Base-by-base conservation (phyloP, 2,888 invertebrate genomes). In the Rotaria macrura region DNA sequence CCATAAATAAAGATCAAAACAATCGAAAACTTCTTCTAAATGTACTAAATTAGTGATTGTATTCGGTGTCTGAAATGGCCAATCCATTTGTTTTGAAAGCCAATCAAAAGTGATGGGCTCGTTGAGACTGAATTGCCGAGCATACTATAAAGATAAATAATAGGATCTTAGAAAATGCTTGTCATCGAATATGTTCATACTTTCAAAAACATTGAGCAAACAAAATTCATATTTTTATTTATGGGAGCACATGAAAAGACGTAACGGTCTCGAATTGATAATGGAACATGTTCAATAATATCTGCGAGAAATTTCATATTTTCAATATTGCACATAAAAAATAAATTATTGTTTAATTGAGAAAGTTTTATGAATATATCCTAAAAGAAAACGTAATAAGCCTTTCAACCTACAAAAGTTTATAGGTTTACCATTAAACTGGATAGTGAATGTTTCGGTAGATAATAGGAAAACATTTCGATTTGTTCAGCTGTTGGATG, bases 401-500 rank as follows among this genome's bases (percentile, higher is more conserved):
- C 34, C 6, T 17, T 29, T 20, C 29, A 14, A 65, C 7, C 6
- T 17, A 14, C 14, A 25, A 34, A 23, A 25, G 5, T 23, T 52
- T 52, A 29, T 20, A 14, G 6, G 34, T 12, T 3, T 34, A 65
- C 96, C 93, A 97, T 95, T 87, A 99, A 93, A 92, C 97, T 96
- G 87, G 96, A 96, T 20, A 99, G 93, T 0, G 94, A 94, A 6
- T 96, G 95, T 89, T 95, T 95, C 55, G 97, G 97, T 88, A 98
- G 92, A 91, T 97, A 96, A 91, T 96, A 98, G 2, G 97, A 96
- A 90, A 98, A 99, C 85, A 97, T 91, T 91, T 99, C 98, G 90
- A 99, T 96, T 92, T 98, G 98, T 89, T 99, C 99, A 0, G 96
- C 95, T 0, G 98, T 98, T 23, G 99, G 99, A 91, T 96, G 96